Evolutionary conservation across 2,888 invertebrate genomes (phyloP), one percentile per base, ranked within the genome.

Genomic region (Eupeodes luniger): DNA sequence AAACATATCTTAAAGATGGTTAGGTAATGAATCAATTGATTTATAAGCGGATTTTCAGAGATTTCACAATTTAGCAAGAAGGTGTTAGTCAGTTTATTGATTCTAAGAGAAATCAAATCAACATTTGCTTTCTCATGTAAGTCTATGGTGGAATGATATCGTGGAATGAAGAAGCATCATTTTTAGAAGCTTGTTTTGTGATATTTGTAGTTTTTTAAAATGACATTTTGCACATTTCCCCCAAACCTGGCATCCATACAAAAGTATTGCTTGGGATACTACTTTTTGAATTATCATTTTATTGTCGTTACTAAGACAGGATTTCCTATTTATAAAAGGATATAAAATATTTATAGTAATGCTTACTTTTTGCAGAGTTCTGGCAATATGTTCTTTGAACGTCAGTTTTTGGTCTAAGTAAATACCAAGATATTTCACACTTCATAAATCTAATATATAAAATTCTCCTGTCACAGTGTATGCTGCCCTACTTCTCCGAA

Each of bases 291-390:
- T 19, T 3, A 53, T 53, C 14, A 67, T 67, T 53, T 67, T 53
- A 36, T 53, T 67, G 34, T 51, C 9, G 0, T n/a, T 27, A 27
- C 19, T 53, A 4, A 67, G 51, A n/a, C 7, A 11, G 9, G 51
- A 67, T 11, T 67, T 67, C n/a, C 67, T 51, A 14, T 36, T 53
- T 27, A 53, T 67, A 10, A 67, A 67, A 9, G 70, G 40, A 55
- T 55, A 55, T 5, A 55, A 40, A 40, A 70, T 57, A 11, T 36
- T 70, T 16, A 53, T 55, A 6, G 70, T 55, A n/a, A 70, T 55
- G 14, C 40, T n/a, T n/a, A n/a, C n/a, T n/a, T n/a, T n/a, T n/a
- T n/a, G n/a, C n/a, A n/a, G n/a, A n/a, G n/a, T n/a, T n/a, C n/a
- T n/a, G n/a, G n/a, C n/a, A n/a, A n/a, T n/a, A n/a, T n/a, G n/a